Evolutionary conservation across 2,888 invertebrate genomes (phyloP).

Genomic region (Idaea straminata): DNA sequence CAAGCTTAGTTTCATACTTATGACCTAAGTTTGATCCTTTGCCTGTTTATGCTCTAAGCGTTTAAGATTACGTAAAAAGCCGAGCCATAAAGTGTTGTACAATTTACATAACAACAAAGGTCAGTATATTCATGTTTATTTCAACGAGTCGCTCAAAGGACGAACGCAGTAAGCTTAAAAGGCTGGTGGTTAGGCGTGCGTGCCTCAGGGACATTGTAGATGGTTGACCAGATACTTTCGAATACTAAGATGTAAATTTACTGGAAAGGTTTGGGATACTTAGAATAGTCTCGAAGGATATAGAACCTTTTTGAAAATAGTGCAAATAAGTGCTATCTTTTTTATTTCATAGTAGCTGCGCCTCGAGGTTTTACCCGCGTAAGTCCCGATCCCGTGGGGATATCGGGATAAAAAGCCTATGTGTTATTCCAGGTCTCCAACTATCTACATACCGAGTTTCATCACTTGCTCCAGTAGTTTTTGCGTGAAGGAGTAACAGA

Average conservation of each 20-base stretch:
- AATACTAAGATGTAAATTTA: conserved; percentile 1
- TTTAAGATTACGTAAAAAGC: neutral
- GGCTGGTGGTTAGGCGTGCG: conserved; percentile 26
- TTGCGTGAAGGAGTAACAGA: no score
- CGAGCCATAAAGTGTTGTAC: neutral
- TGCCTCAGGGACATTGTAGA: conserved; percentile 30
- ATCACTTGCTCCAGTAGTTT: no score
- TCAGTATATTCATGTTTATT: conserved; percentile 1
- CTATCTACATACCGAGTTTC: no score
- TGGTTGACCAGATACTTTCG: conserved; percentile 24
- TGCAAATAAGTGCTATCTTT: neutral
- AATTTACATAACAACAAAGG: neutral
- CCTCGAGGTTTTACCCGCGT: no score
- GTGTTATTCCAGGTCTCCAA: no score
- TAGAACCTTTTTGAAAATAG: neutral
- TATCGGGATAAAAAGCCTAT: no score
- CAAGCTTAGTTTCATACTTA: no score
- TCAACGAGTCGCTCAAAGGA: neutral
- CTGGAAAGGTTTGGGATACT: conserved; percentile 1
- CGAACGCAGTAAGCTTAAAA: conserved; percentile 14
- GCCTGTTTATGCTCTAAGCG: neutral
- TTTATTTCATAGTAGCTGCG: no score
- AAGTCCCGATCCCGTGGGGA: no score
- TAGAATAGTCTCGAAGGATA: neutral
- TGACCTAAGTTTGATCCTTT: no score